Percentiles rank a stretch among this genome's conserved stretches.
These are phyloP conservation scores for Benitochromis conjunctus DNA, from an alignment of 2,113 vertebrate genomes.

Conservation along the genomic window DNA sequence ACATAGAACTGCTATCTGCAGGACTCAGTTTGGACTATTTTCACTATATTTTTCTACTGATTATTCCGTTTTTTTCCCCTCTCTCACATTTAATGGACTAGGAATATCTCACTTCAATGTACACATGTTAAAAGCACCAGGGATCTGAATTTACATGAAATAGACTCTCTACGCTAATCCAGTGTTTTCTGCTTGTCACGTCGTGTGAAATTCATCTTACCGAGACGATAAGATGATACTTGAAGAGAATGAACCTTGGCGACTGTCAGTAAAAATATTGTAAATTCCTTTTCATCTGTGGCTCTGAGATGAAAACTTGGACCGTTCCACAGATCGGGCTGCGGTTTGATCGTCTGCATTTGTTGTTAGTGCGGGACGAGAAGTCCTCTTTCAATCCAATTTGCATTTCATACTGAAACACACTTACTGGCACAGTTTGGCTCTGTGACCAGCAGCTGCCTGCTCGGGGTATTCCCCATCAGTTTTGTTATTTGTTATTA, in stretches of 20 bases:
- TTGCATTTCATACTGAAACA: constrained; percentile 16
- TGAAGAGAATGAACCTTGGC: neutral
- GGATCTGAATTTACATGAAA: neutral
- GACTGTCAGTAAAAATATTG: neutral
- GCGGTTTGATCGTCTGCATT: neutral
- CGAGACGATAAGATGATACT: neutral
- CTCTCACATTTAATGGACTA: neutral
- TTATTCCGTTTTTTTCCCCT: neutral
- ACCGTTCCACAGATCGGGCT: neutral
- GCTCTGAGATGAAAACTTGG: neutral
- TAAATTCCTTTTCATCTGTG: neutral
- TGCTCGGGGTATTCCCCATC: neutral
- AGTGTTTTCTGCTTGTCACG: neutral
- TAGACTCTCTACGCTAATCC: neutral
- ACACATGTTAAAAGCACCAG: neutral
- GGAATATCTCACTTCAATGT: neutral
- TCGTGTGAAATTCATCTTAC: neutral
- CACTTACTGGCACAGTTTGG: neutral
- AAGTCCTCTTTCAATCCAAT: neutral
- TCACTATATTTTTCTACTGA: neutral
- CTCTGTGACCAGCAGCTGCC: constrained; percentile 1
- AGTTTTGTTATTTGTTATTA: neutral
- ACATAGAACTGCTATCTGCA: neutral
- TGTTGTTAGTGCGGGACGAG: neutral
- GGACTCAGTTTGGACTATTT: neutral